Base-by-base conservation (phyloP, 2,797 vertebrate species). In the Myoxocephalus aenaeus region DNA sequence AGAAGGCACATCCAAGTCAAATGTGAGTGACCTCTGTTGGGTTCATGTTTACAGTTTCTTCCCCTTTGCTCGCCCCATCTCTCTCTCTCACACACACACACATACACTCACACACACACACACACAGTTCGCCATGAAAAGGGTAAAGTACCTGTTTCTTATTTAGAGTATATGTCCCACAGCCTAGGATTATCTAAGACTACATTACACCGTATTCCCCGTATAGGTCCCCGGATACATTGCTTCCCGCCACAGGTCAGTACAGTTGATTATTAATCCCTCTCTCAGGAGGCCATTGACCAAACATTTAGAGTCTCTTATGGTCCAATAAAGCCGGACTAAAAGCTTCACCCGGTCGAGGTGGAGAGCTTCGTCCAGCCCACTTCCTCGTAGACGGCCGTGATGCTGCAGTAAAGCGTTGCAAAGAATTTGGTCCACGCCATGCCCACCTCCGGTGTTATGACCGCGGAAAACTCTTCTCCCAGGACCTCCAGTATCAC, bases 401-500 rank as follows among this genome's bases (percentile, higher is more conserved):
- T 94, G 90, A 99, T 89, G 0, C 96, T 92, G 75, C 87, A 95
- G 93, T 81, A 97, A 91, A 99, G 83, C 32, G 94, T 92, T 54
- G 87, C 92, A 70, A 95, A 92, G 89, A 99, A 90, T 92, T 98
- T 98, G 91, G 96, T 94, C 98, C 98, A 99, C 2, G 96, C 97
- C 3, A 92, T 88, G 1, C 95, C 96, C 0, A 96, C 96, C 79
- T 98, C 96, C 0, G 95, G 86, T 5, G 95, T 96, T 91, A 99
- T 95, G 36, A 95, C 94, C 0, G 95, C 95, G 53, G 96, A 93
- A 40, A 94, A 98, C 14, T 90, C 95, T 81, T 98, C 97, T 2
- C 94, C 93, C 5, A 99, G 93, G 71, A 99, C 96, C 82, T 99
- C 97, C 94, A 99, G 93, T 61, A 99, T 95, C 72, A 98, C 96